Base-by-base conservation (phyloP, 2,888 invertebrate species). In the Argynnis bischoffii region DNA sequence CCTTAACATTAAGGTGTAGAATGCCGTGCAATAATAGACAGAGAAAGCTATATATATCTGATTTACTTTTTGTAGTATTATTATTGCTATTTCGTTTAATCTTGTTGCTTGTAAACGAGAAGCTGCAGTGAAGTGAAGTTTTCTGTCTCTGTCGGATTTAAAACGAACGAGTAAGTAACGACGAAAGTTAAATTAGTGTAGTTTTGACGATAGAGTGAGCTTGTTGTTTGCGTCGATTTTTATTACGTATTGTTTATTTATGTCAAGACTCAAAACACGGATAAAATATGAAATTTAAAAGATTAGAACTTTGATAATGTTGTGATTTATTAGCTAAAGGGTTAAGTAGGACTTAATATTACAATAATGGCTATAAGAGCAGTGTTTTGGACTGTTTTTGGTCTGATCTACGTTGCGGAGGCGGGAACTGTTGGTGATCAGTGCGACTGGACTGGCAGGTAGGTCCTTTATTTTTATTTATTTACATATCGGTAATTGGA, bases 391-490 rank as follows among this genome's bases (percentile, higher is more conserved):
- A 88, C 87, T 79, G 63, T 90, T 83, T 83, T 90, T 80, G 84
- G 84, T 76, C 77, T 89, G 77, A 80, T 85, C 74, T 85, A 81
- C 76, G 77, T 82, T 84, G 90, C 86, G 83, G 89, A 93, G 84
- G 94, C 94, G 82, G 92, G 92, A 72, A 89, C 93, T 81, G 93
- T 95, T 86, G 95, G 95, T 78, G 95, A 95, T 82, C 94, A 94
- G 82, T 95, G 95, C 87, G 95, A 95, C 88, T 95, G 95, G 95
- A 94, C 93, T 78, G 95, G 95, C 92, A 95, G 95, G 95, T 95
- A 92, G 41, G 70, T 69, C 76, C 77, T 70, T 77, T 77, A 79
- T 77, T 72, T 66, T 71, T 63, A 64, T 59, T 59, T 46, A 54
- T 53, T 41, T 53, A 51, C 47, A 48, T 48, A 59, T 59, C n/a